Conservation (phyloP, 2,113 vertebrate genomes). For the Gasterosteus nipponicus region DNA sequence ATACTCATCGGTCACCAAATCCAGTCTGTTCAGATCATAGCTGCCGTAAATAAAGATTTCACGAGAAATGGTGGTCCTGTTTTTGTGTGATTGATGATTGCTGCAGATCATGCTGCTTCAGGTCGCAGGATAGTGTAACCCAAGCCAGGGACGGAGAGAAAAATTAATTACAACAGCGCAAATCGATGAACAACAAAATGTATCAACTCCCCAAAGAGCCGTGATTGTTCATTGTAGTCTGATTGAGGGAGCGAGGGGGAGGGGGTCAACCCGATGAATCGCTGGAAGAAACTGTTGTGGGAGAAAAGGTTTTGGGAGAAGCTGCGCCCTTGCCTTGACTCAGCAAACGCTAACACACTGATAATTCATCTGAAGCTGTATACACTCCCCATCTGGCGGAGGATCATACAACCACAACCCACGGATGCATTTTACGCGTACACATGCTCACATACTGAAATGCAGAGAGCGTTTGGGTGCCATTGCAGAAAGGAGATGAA, state of each 20-base stretch:
- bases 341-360: conserved; percentile 41
- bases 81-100: conserved; percentile 73
- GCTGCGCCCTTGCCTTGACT: conserved; percentile 48
- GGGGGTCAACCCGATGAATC: conserved; percentile 33
- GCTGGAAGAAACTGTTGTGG: conserved; percentile 21
- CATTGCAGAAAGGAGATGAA: background rate
- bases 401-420: conserved; percentile 20
- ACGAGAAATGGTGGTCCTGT: conserved; percentile 45
- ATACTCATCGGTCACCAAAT: conserved; percentile 45
- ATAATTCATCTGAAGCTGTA: conserved; percentile 28
- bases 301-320: conserved; percentile 31
- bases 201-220: conserved; percentile 75
- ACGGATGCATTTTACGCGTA: conserved; percentile 16
- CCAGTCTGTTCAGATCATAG: conserved; percentile 36
- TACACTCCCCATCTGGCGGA: background rate
- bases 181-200: conserved; percentile 79
- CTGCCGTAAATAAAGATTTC: conserved; percentile 63
- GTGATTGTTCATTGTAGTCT: conserved; percentile 71
- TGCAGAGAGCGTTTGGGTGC: conserved; percentile 23
- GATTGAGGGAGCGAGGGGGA: conserved; percentile 47
- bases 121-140: conserved; percentile 75
- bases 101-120: conserved; percentile 53
- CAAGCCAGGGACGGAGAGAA: conserved; percentile 67
- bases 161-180: conserved; percentile 81
- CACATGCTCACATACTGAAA: conserved; percentile 40